Evolutionary conservation across 2,888 invertebrate genomes (phyloP).

Genomic region (Campoletis raptor): DNA sequence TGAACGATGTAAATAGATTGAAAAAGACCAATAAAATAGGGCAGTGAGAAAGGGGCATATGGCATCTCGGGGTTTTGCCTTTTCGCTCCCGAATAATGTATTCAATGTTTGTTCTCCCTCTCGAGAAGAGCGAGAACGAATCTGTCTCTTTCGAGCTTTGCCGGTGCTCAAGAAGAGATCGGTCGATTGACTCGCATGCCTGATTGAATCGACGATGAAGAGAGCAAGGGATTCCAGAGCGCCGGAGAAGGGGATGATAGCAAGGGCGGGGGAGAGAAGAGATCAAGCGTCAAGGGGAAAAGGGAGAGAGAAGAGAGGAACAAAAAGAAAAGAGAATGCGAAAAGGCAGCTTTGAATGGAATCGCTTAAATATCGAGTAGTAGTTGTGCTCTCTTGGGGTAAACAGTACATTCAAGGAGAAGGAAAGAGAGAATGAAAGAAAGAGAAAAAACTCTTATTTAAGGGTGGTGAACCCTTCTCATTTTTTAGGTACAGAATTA

Average conservation of each 20-base stretch:
- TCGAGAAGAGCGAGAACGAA: constrained; percentile 50
- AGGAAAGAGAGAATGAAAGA: constrained; percentile 9
- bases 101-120: constrained; percentile 68
- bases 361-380: constrained; percentile 69
- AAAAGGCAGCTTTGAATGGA: constrained; percentile 67
- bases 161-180: constrained; percentile 62
- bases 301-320: constrained; percentile 41
- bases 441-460: constrained; percentile 46
- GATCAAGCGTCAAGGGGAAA: constrained; percentile 35
- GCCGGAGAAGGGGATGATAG: not conserved
- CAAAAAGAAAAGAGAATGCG: constrained; percentile 56
- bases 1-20: constrained; percentile 34
- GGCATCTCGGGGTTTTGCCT: constrained; percentile 44
- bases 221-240: constrained; percentile 46
- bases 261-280: constrained; percentile 8
- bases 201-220: constrained; percentile 66
- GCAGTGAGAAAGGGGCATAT: constrained; percentile 54
- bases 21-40: constrained; percentile 43
- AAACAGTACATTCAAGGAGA: constrained; percentile 55
- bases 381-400: constrained; percentile 63
- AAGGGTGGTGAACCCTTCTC: constrained; percentile 58
- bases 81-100: constrained; percentile 65
- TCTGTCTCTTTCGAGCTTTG: constrained; percentile 51
- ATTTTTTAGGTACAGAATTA: constrained; percentile 51
- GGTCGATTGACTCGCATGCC: constrained; percentile 67